A percentile compares a stretch with the other conserved stretches of the same genome.
Conservation (phyloP, 2,797 vertebrate genomes). For the Myotis myotis region DNA sequence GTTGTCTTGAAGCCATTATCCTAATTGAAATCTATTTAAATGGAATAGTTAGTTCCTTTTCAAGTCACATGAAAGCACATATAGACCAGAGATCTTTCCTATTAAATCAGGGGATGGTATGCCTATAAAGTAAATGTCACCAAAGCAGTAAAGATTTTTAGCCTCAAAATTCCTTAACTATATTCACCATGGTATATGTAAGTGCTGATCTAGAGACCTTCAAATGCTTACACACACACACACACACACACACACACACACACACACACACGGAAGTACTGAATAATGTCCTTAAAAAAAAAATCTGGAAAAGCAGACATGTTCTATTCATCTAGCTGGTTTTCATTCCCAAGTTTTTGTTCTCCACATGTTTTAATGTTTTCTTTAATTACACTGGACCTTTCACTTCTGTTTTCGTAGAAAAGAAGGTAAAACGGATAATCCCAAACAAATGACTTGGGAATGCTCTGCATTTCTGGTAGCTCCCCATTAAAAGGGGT, state of each 20-base stretch:
- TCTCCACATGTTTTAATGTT: background rate
- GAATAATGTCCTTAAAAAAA: background rate
- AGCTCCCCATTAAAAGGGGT: constrained; percentile 18
- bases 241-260: background rate
- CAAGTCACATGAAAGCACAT: constrained; percentile 44
- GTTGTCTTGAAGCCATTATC: constrained; percentile 45
- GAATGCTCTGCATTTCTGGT: background rate
- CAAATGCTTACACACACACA: background rate
- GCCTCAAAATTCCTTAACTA: constrained; percentile 21
- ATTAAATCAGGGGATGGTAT: constrained; percentile 2
- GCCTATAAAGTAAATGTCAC: background rate
- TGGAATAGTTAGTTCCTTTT: constrained; percentile 39
- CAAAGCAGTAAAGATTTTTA: constrained; percentile 26
- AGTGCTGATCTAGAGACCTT: background rate
- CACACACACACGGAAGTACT: background rate
- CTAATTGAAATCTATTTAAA: constrained; percentile 58
- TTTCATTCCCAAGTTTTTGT: background rate
- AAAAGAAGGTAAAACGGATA: background rate
- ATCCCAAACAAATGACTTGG: background rate
- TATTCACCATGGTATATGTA: background rate
- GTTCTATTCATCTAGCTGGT: background rate
- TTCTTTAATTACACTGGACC: background rate
- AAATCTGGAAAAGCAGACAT: background rate
- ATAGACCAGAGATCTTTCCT: background rate
- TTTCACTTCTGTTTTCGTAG: background rate